These are phyloP conservation scores for Girardinus metallicus DNA, from an alignment of 2,797 vertebrate species.

Conservation along the genomic window DNA sequence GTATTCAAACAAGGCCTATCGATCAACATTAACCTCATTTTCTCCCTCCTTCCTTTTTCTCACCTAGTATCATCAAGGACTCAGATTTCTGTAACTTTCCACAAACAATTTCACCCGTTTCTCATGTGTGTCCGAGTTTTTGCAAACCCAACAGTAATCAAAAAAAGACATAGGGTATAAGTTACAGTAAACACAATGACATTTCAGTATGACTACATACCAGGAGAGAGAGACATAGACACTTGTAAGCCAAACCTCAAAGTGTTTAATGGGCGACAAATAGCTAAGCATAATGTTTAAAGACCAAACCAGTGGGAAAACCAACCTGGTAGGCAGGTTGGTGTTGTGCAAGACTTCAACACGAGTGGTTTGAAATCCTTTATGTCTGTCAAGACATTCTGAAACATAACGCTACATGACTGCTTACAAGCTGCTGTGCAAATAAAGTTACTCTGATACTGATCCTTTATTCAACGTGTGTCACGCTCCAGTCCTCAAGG, in stretches of 20 bases:
- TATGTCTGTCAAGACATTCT: conserved; percentile 37
- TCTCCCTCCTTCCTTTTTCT: conserved; percentile 15
- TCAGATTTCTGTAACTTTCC: conserved; percentile 60
- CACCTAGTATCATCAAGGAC: conserved; percentile 11
- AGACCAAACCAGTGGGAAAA: conserved; percentile 1
- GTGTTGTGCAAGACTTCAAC: conserved; percentile 40
- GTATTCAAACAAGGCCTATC: conserved; percentile 9
- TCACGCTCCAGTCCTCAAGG: not conserved
- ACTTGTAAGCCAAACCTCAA: not conserved
- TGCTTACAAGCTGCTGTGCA: not conserved
- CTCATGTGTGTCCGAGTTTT: not conserved
- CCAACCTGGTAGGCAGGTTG: not conserved
- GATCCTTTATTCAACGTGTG: not conserved
- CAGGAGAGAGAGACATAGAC: not conserved
- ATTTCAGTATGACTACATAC: not conserved
- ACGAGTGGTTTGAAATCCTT: conserved; percentile 53
- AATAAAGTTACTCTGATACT: not conserved
- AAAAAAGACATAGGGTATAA: not conserved
- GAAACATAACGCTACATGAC: conserved; percentile 10
- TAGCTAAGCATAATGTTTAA: conserved; percentile 2
- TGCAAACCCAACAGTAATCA: not conserved
- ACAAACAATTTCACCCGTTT: not conserved
- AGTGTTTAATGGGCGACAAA: not conserved
- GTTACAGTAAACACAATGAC: not conserved
- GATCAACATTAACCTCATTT: conserved; percentile 40